Conservation (phyloP, 2,888 invertebrate genomes). For the Onthophagus sagittarius region DNA sequence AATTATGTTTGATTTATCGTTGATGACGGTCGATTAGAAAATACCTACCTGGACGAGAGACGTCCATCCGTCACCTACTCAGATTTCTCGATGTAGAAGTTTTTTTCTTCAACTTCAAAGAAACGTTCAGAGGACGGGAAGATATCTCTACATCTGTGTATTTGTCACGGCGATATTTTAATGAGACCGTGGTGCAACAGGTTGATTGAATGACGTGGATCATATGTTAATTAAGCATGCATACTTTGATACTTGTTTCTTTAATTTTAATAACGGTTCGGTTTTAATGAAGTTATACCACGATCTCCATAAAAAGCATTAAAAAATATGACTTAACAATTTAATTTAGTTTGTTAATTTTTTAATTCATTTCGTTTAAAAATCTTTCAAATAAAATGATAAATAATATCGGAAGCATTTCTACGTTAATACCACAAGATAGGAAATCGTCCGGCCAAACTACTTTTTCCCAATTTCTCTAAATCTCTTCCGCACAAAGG, state of each 20-base stretch:
- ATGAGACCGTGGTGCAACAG: background rate
- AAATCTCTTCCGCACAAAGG: background rate
- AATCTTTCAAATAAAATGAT: too few relatives aligned
- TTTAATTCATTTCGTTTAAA: too few relatives aligned
- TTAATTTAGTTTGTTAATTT: too few relatives aligned
- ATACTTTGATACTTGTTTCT: background rate
- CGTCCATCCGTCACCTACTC: conserved; percentile 6
- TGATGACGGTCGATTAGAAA: background rate
- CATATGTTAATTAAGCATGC: background rate
- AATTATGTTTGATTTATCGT: conserved; percentile 9
- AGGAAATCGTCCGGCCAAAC: background rate
- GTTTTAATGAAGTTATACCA: background rate
- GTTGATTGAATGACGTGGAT: background rate
- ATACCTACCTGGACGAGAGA: background rate
- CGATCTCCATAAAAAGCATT: too few relatives aligned
- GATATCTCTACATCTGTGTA: background rate
- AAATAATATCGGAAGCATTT: background rate
- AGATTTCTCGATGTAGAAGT: background rate
- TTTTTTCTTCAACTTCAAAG: background rate
- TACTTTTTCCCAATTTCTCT: background rate
- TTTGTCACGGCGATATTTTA: background rate
- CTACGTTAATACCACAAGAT: background rate
- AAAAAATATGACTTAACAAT: too few relatives aligned
- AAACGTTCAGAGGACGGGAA: background rate
- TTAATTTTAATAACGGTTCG: background rate